phyloP scores from a whole-genome alignment of 2,113 vertebrate species.

The mouse (Mus musculus) region GRCm39 chr1:182931001-182931500 shows the following conservation, averaged over 20 bases:
- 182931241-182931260: neutral
- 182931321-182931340: neutral
- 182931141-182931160: neutral
- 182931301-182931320: neutral
- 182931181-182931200: neutral
- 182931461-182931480: neutral
- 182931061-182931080: too few relatives aligned
- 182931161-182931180: constrained; percentile 4
- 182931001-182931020: too few relatives aligned
- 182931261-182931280: neutral
- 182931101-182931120: too few relatives aligned
- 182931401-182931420: neutral
- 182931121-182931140: too few relatives aligned
- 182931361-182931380: neutral
- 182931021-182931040: too few relatives aligned
- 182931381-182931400: neutral
- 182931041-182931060: too few relatives aligned
- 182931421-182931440: neutral
- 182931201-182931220: neutral
- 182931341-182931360: constrained; percentile 24
- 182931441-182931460: neutral
- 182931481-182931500: neutral
- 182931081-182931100: too few relatives aligned
- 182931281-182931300: neutral
- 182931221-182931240: neutral